phyloP scores from a whole-genome alignment of 2,113 vertebrate species.

The Chauna torquata region DNA sequence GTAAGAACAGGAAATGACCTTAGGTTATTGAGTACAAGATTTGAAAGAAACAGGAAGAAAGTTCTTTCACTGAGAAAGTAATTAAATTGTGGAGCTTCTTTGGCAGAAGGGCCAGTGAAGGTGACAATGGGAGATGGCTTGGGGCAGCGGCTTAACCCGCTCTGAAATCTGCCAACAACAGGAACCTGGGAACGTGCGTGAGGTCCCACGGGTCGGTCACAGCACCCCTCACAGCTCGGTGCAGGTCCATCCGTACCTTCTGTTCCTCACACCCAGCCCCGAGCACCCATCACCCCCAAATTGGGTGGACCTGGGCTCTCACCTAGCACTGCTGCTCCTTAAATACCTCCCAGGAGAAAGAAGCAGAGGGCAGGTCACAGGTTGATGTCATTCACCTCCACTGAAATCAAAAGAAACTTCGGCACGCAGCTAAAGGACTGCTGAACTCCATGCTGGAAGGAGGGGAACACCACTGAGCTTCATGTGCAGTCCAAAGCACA shows the following conservation, averaged over 20 bases:
- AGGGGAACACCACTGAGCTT: fast-evolving
- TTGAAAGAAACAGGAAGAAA: not conserved
- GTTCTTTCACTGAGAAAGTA: not conserved
- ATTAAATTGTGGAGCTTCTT: not conserved
- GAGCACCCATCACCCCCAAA: not conserved
- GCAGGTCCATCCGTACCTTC: not conserved
- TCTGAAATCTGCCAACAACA: not conserved
- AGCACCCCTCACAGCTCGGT: not conserved
- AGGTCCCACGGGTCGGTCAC: not conserved
- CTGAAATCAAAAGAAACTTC: not conserved
- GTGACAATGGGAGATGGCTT: not conserved
- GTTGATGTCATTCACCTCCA: not conserved
- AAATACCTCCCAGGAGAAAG: not conserved
- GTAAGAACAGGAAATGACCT: not conserved
- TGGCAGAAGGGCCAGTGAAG: not conserved
- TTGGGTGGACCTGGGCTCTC: not conserved
- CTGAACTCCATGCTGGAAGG: not conserved
- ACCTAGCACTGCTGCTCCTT: not conserved
- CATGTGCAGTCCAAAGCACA: not conserved
- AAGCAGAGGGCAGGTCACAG: not conserved
- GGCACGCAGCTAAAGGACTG: not conserved
- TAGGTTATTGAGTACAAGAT: not conserved
- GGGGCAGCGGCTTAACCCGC: not conserved
- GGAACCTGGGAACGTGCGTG: fast-evolving
- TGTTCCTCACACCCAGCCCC: not conserved